These are phyloP conservation scores for Smittia sp. DNA, from an alignment of 2,888 invertebrate genomes.

Conservation along the genomic window DNA sequence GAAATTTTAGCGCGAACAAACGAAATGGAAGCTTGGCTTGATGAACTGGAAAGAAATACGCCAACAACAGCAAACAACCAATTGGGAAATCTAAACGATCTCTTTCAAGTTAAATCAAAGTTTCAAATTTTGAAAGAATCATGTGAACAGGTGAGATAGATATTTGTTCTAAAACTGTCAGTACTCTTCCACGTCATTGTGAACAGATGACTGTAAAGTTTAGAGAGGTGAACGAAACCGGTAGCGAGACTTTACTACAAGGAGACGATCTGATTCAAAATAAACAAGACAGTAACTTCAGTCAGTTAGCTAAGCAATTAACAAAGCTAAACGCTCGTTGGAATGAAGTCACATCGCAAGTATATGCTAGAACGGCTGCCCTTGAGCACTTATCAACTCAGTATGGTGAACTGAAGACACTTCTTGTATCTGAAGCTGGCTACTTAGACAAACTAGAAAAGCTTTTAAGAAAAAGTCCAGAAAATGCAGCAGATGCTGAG, in stretches of 20 bases:
- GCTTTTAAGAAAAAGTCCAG: conserved; percentile 66
- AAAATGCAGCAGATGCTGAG: conserved; percentile 80
- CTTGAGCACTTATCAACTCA: conserved; percentile 74
- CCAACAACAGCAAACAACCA: conserved; percentile 59
- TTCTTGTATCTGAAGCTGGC: conserved; percentile 68
- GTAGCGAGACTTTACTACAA: conserved; percentile 64
- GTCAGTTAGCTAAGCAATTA: conserved; percentile 63
- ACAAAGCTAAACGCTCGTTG: conserved; percentile 70
- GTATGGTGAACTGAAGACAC: conserved; percentile 73
- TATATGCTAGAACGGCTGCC: conserved; percentile 65
- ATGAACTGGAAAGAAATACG: conserved; percentile 61
- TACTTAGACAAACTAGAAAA: conserved; percentile 80
- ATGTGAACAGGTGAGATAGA: too few species aligned
- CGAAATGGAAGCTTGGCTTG: conserved; percentile 61
- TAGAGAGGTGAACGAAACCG: conserved; percentile 66
- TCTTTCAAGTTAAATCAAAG: conserved; percentile 68
- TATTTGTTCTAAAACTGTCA: too few species aligned
- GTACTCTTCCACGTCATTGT: too few species aligned
- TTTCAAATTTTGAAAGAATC: conserved; percentile 70
- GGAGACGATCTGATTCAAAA: conserved; percentile 54
- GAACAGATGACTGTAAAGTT: conserved; percentile 64
- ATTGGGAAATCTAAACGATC: conserved; percentile 65
- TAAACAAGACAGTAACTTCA: conserved; percentile 51
- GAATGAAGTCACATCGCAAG: conserved; percentile 66
- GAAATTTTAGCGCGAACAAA: conserved; percentile 48